Evolutionary conservation across 2,797 vertebrate genomes (phyloP), one percentile per base, ranked within the genome.

Genomic region (Notolepis coatsorum): DNA sequence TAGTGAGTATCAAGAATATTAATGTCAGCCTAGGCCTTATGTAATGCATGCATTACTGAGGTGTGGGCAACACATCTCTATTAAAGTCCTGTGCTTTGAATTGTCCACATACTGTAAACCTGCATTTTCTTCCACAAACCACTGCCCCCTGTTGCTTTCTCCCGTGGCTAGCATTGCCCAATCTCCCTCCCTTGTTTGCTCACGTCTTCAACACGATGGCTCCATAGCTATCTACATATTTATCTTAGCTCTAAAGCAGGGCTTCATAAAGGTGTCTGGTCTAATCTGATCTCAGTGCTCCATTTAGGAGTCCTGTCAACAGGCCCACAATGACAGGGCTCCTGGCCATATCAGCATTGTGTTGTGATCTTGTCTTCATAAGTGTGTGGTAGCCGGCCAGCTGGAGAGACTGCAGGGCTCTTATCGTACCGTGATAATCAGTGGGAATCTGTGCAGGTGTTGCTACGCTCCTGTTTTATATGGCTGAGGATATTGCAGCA

Each of bases 341-440:
- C 69, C 70, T n/a, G n/a, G n/a, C 39, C 18, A 67, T 85, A 80
- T 77, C 64, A 6, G 47, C 23, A 60, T 42, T 69, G 58, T 45
- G 71, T 2, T 48, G 47, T 25, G 73, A 83, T 85, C 75, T 80
- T 58, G 78, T 81, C 82, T 84, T 72, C 50, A 35, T 77, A 51
- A 80, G 75, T 59, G 33, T 17, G 68, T 72, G 64, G 75, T 81
- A 75, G 84, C 87, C 84, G 87, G 79, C 71, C 84, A 88, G 79
- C 71, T 71, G 75, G 75, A 79, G 68, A 67, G 65, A 79, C 71
- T 2, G 18, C 56, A 45, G 58, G 43, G 64, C 73, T 71, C 61
- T 89, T 85, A 90, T 92, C 88, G 54, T 3, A 0, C 25, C 3
- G 56, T 68, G 72, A 88, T 87, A 88, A 91, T 86, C 81, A 73